Evolutionary conservation across 2,113 vertebrate species (phyloP), one percentile per base, ranked within the genome.

Genomic region (Peromyscus californicus): DNA sequence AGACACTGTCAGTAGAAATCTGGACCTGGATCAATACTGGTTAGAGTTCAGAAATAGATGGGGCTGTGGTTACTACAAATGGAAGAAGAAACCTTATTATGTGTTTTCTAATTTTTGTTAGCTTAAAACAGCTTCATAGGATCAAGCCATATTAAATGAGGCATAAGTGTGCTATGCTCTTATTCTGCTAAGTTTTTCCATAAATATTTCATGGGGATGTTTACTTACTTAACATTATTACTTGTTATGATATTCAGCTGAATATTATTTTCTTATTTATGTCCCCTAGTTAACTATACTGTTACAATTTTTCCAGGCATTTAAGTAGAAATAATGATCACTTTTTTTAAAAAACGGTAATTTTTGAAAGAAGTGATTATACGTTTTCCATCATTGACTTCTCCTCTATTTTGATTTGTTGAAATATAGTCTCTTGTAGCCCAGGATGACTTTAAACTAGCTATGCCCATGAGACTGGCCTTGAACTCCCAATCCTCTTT

Each of bases 191-290:
- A 67, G 9, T 45, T 84, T 89, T 90, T 78, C 2, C 15, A 59
- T 93, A 6, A 88, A 12, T 85, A 91, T 67, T 91, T 91, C 21
- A 91, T 59, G 42, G 59, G 51, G 8, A 91, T 91, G 92, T 31
- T 39, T 16, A 76, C 6, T 78, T 16, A 86, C 6, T 72, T 75
- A 8, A 85, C 15, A 72, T 57, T 72, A 61, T 78, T 6, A 7
- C 74, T 80, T 96, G 22, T 59, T 93, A 65, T 11, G 31, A 87
- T 29, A 36, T 19, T 82, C 89, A 36, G 7, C 59, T 87, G 33
- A 72, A 91, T 89, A 86, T 82, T 65, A 21, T 80, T 97, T 93
- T 76, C n/a, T 17, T 85, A 83, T 26, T 89, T 70, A 82, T n/a
- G 4, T 2, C 4, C 26, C 31, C 7, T 59, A 67, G 24, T 61